phyloP scores from a whole-genome alignment of 2,888 invertebrate species.

The Sarcophaga subvicina region DNA sequence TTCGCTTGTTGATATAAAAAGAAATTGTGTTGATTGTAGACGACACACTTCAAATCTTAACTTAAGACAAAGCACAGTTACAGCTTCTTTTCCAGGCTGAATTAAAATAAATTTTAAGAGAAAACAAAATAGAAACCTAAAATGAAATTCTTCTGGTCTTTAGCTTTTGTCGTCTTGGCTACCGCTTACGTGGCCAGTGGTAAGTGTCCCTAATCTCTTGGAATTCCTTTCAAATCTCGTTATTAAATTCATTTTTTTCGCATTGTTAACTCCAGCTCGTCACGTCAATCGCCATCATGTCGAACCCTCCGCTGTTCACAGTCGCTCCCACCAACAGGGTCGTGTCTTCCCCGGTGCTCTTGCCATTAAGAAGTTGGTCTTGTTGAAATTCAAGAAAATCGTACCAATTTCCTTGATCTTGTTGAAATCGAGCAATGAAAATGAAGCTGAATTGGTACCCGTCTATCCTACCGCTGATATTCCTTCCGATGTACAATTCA shows the following conservation, averaged over 20 bases:
- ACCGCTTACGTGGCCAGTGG: slow-evolving; percentile 72
- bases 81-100: neutral
- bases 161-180: slow-evolving; percentile 72
- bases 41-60: slow-evolving; percentile 31
- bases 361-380: slow-evolving; percentile 78
- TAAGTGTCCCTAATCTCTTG: slow-evolving; percentile 63
- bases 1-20: slow-evolving; percentile 50
- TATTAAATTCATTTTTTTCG: neutral
- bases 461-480: slow-evolving; percentile 78
- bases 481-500: slow-evolving; percentile 77
- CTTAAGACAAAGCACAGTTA: slow-evolving; percentile 25
- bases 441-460: slow-evolving; percentile 78
- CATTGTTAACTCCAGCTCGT: slow-evolving; percentile 1
- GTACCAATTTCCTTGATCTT: slow-evolving; percentile 78
- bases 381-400: slow-evolving; percentile 79
- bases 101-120: neutral
- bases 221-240: neutral
- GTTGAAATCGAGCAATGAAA: slow-evolving; percentile 76
- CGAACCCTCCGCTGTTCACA: neutral
- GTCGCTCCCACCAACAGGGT: slow-evolving; percentile 52
- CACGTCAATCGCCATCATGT: slow-evolving; percentile 15
- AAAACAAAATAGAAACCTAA: neutral
- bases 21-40: slow-evolving; percentile 15
- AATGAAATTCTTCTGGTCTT: slow-evolving; percentile 56
- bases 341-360: slow-evolving; percentile 78